Evolutionary conservation across 2,888 invertebrate genomes (phyloP).

Genomic region (Leucozona laternaria): DNA sequence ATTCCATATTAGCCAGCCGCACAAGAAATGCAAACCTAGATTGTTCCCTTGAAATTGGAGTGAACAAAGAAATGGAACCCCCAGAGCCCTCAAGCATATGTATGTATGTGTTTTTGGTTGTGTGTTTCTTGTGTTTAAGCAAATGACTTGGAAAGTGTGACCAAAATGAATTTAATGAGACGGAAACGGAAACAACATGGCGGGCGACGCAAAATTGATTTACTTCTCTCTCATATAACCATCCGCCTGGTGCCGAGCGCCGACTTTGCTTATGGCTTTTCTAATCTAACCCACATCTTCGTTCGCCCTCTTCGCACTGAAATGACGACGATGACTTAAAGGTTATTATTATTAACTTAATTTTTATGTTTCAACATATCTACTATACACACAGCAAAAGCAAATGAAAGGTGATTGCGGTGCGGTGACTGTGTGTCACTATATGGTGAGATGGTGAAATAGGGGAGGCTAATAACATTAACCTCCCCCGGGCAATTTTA

Average conservation of each 20-base stretch:
- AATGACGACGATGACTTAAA: constrained; percentile 63
- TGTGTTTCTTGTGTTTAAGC: constrained; percentile 45
- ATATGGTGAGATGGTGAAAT: not conserved
- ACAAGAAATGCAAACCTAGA: constrained; percentile 36
- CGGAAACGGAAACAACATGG: constrained; percentile 75
- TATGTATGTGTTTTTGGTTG: constrained; percentile 1
- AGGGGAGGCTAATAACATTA: constrained; percentile 64
- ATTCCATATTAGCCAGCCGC: constrained; percentile 59
- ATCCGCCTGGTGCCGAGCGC: not conserved
- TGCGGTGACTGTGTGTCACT: constrained; percentile 24
- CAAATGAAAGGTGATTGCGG: constrained; percentile 71
- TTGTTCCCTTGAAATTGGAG: not conserved
- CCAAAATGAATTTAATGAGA: constrained; percentile 72
- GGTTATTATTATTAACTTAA: constrained; percentile 74
- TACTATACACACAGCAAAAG: constrained; percentile 27
- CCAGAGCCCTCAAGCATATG: not conserved
- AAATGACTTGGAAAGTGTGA: constrained; percentile 75
- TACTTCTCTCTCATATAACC: constrained; percentile 47
- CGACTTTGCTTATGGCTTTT: not conserved
- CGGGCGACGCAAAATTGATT: constrained; percentile 71
- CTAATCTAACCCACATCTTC: not conserved
- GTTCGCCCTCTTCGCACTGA: not conserved
- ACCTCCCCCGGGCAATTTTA: constrained; percentile 66
- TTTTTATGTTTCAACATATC: constrained; percentile 56
- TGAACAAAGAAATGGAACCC: constrained; percentile 48